Evolutionary conservation across 1,140 invertebrate species (phyloP).

Genomic region (Cotesia vestalis): DNA sequence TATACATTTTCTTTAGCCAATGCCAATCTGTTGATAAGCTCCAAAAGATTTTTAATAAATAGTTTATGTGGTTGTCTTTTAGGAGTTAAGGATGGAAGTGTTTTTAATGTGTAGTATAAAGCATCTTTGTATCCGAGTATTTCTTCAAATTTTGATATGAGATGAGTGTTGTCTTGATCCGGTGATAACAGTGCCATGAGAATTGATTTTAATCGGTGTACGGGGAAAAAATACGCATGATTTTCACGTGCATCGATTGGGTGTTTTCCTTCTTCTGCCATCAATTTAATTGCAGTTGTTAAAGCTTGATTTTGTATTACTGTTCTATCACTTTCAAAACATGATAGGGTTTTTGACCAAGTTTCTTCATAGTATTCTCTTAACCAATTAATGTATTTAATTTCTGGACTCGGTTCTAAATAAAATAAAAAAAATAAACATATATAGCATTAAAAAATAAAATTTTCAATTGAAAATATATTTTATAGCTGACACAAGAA

Average conservation of each 20-base stretch:
- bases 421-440: conserved; percentile 33
- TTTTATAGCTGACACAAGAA: conserved; percentile 12
- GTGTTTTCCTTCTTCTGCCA: conserved; percentile 72
- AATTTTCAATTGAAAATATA: conserved; percentile 1
- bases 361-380: conserved; percentile 71
- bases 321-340: conserved; percentile 65
- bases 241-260: conserved; percentile 66
- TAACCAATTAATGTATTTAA: conserved; percentile 71
- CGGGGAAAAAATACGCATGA: conserved; percentile 69
- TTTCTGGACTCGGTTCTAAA: conserved; percentile 67
- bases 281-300: conserved; percentile 72
- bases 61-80: conserved; percentile 69
- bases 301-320: conserved; percentile 72
- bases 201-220: conserved; percentile 70
- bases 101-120: conserved; percentile 69
- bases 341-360: conserved; percentile 65
- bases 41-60: conserved; percentile 77
- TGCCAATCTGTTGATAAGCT: conserved; percentile 72
- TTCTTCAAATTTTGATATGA: conserved; percentile 72
- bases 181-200: conserved; percentile 68
- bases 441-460: not conserved
- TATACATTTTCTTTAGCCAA: conserved; percentile 64
- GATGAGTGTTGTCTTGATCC: conserved; percentile 63
- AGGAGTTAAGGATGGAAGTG: conserved; percentile 67
- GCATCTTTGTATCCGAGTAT: conserved; percentile 73